Percentiles rank a stretch among this genome's conserved stretches.
Conservation (phyloP, 1,140 invertebrate genomes). For the Drosophila insularis region DNA sequence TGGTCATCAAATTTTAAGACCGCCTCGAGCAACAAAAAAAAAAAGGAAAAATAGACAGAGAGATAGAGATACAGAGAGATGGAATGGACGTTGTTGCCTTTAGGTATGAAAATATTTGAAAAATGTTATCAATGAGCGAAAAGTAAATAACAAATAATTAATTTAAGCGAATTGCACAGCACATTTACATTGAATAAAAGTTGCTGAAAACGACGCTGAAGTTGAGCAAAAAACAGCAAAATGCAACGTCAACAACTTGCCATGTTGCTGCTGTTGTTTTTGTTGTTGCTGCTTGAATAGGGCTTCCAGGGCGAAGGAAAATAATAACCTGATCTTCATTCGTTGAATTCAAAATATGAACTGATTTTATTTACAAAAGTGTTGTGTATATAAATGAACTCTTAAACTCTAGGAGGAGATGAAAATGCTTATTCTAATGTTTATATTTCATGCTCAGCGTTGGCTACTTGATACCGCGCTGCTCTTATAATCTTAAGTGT, state of each 20-base stretch:
- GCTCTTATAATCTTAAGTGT: too few relatives aligned
- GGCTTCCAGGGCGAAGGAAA: too few relatives aligned
- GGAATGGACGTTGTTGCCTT: constrained; percentile 15
- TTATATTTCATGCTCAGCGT: too few relatives aligned
- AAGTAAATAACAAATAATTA: constrained; percentile 81
- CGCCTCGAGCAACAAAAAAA: constrained; percentile 14
- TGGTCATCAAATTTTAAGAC: constrained; percentile 61
- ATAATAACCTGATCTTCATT: too few relatives aligned
- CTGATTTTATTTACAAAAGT: too few relatives aligned
- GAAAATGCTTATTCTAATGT: too few relatives aligned
- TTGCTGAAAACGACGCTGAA: constrained; percentile 44
- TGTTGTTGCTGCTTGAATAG: constrained; percentile 34
- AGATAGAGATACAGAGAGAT: neutral
- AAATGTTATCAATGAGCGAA: constrained; percentile 78
- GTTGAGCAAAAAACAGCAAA: neutral
- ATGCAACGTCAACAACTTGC: constrained; percentile 23
- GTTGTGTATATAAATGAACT: too few relatives aligned
- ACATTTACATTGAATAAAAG: constrained; percentile 80
- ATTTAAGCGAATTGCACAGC: constrained; percentile 70
- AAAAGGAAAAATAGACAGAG: too few relatives aligned
- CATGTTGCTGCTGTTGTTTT: constrained; percentile 33
- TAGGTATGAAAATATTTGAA: constrained; percentile 55
- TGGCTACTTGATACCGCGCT: too few relatives aligned
- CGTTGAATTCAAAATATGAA: too few relatives aligned
- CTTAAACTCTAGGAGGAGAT: too few relatives aligned